Evolutionary conservation across 2,888 invertebrate species (phyloP), one percentile per base, ranked within the genome.

Genomic region (Dicyrtomina minuta): DNA sequence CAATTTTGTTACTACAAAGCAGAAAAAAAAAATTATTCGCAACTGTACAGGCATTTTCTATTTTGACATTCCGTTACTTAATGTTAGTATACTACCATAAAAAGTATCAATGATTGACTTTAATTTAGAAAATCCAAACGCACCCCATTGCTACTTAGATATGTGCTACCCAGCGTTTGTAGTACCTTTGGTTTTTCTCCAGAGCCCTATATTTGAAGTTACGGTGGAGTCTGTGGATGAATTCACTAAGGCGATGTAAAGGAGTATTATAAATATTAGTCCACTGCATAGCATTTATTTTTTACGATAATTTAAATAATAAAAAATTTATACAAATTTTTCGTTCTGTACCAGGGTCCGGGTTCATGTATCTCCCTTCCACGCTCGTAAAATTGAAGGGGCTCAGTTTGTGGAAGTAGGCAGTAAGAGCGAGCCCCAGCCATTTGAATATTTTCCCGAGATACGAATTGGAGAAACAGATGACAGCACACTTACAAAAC

Each of bases 161-260:
- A 64, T 76, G 24, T 76, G 75, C 46, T 68, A 76, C 22, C 75
- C 75, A 27, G 74, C 70, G 0, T 76, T 72, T 67, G 72, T 66
- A 0, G 72, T 64, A 12, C 75, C 74, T 0, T 22, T 72, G 27
- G 59, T 70, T 22, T 71, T 74, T 33, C 27, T 73, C 0, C 60
- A 72, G 12, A 51, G 67, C 2, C 70, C 75, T 15, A 64, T 58
- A 13, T 71, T 75, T 46, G 39, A 68, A 26, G 74, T 74, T 0
- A 49, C 10, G 1, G 65, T 74, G 12, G 39, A 56, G 4, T 61
- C 71, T 2, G 61, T 68, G n/a, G 69, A 70, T 15, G 55, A 43
- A n/a, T 70, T 74, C 46, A 46, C 61, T n/a, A 51, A 69, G 33
- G 43, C 69, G 15, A 24, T 15, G 61, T 68, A 56, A 61, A 51